Base-by-base conservation (phyloP, 2,797 vertebrate genomes). In the Channallabes apus region DNA sequence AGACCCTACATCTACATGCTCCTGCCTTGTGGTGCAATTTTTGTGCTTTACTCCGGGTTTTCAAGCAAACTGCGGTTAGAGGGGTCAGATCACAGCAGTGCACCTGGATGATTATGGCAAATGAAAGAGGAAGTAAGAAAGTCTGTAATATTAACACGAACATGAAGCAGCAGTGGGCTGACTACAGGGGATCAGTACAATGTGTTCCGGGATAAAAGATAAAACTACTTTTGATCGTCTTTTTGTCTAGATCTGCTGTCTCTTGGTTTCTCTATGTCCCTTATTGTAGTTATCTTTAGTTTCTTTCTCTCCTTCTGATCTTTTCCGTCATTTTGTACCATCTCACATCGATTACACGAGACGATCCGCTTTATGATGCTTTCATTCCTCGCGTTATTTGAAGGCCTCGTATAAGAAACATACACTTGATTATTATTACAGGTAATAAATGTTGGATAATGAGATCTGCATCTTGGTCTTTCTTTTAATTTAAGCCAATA, bases 81-180 rank as follows among this genome's bases (percentile, higher is more conserved):
- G 54, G 59, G 77, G 76, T 85, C 84, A 80, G 24, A 80, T 51
- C 84, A 67, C 77, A 80, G 84, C 41, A 17, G 38, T 27, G 11
- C 38, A 64, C 24, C 35, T 69, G 51, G 29, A 46, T 78, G 65
- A 67, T 62, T 61, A 46, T 12, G 76, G 38, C 20, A 62, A 80
- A 54, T 32, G 18, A 82, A 82, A 69, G 46, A 27, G 32, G 7
- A 46, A 46, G 72, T 17, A 56, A 64, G 46, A 29, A 56, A 76
- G 20, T 54, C 61, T 35, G 61, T 54, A 58, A 54, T 41, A 78
- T 27, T 68, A 59, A 79, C 24, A 38, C 0, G 65, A 80, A 71
- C 67, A 18, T 64, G 67, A 72, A 51, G 1, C 29, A 22, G 75
- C 22, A 18, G 24, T 58, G 51, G 51, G 15, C 20, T 84, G 62